Evolutionary conservation across 1,140 invertebrate genomes (phyloP), one percentile per base, ranked within the genome.

Genomic region (Drosophila subpulchrella): DNA sequence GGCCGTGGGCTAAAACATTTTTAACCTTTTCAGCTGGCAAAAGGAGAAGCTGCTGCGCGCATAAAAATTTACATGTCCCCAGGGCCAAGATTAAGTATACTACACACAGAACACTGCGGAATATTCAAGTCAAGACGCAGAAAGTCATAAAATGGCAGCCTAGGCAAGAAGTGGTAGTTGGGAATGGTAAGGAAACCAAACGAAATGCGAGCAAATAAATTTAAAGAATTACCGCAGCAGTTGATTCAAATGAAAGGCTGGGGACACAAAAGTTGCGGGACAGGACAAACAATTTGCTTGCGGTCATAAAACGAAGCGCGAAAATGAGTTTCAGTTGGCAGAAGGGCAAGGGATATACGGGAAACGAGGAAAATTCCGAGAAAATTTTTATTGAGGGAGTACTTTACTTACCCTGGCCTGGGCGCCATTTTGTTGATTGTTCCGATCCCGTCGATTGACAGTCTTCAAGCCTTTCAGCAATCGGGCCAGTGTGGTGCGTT

Each of bases 381-480:
- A 13, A 10, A 42, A 11, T 36, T 8, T 10, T 17, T 17, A 24
- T 48, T 30, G 44, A 38, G 55, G 12, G 38, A 51, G 51, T 61
- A 85, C 92, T 92, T 91, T 65, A 85, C 92, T 91, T 91, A 92
- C 92, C 82, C 91, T 90, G 34, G 90, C 89, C 77, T 92, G 92
- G 44, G 91, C 83, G 60, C 78, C 83, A 80, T 91, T 81, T 51
- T 91, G 88, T 81, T 92, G 90, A 84, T 92, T 86, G 81, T 82
- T 92, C 68, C 91, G 89, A 92, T 92, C 91, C 76, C 92, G 77
- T 75, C 92, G 92, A 92, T 92, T 92, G 75, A 92, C 92, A 80
- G 92, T 92, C 78, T 92, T 92, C 61, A 92, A 86, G 71, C 92
- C 92, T 80, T 92, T 92, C 74, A 92, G 71, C 61, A 92, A 73